These are phyloP conservation scores for Acanthurus tractus DNA, from an alignment of 2,797 vertebrate species.

Conservation along the genomic window DNA sequence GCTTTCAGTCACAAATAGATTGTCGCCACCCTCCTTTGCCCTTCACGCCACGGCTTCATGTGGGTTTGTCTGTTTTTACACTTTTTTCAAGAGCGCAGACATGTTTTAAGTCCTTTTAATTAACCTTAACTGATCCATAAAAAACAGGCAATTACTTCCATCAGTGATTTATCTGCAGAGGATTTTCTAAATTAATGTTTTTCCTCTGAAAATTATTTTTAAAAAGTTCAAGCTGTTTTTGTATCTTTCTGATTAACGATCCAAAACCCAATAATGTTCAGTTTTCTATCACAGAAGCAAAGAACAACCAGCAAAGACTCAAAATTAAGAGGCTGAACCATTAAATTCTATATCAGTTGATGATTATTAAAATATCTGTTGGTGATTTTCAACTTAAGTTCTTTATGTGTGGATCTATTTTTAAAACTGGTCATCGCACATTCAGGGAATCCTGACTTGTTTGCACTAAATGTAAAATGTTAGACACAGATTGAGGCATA, in stretches of 20 bases:
- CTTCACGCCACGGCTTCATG: background rate
- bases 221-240: background rate
- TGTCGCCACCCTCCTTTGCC: background rate
- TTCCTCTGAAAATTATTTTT: background rate
- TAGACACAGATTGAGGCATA: background rate
- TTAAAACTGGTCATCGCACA: too few species aligned
- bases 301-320: background rate
- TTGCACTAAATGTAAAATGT: background rate
- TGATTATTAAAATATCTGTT: background rate
- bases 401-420: background rate
- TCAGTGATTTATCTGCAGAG: background rate
- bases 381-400: background rate
- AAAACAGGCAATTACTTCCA: background rate
- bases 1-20: background rate
- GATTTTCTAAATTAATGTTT: background rate
- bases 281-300: background rate
- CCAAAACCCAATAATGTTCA: background rate
- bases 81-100: background rate
- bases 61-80: background rate
- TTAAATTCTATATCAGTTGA: background rate
- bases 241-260: background rate
- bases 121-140: background rate
- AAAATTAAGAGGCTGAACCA: background rate
- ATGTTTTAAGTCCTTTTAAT: background rate
- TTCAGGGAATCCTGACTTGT: too few species aligned